Evolutionary conservation across 1,140 invertebrate genomes (phyloP), one percentile per base, ranked within the genome.

Genomic region (Eciton burchellii): DNA sequence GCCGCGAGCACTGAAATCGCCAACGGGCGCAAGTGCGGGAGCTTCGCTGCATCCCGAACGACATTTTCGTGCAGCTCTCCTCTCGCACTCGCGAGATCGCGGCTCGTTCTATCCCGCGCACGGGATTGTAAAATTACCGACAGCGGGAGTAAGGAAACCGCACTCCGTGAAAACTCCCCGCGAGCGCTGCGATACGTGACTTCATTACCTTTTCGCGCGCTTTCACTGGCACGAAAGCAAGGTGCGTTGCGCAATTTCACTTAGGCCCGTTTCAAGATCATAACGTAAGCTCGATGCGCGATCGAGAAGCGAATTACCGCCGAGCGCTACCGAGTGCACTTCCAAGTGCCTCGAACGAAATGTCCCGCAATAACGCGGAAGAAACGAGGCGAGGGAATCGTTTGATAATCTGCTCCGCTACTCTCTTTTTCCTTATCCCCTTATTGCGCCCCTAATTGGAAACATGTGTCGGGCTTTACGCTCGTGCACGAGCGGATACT

Each of bases 191-290:
- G 66, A 82, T 84, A 84, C 83, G 83, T 84, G 83, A 84, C 83
- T 84, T 84, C 77, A 82, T 84, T 84, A 84, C 29, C 83, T 73
- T 70, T 70, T 35, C 83, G 60, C 65, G 65, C 82, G 76, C 82
- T 84, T 84, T 84, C 82, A 84, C 82, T 72, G 76, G 76, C 72
- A 59, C 76, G 82, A 84, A 73, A 84, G 66, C 72, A 57, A 35
- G 45, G 62, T 68, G n/a, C n/a, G 68, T 74, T 82, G 85, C 65
- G 83, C 76, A 82, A 81, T 68, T 63, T 73, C 43, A 76, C 47
- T 71, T 19, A 68, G 29, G 47, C n/a, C 63, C 52, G 63, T 81
- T 72, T 68, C 74, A 86, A 81, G 52, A 66, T 86, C 70, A 63
- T 82, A 83, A 83, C 24, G 52, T 72, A 79, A 83, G 68, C 49